phyloP scores from a whole-genome alignment of 2,797 vertebrate genomes.

The Tokudaia tokunoshimensis region DNA sequence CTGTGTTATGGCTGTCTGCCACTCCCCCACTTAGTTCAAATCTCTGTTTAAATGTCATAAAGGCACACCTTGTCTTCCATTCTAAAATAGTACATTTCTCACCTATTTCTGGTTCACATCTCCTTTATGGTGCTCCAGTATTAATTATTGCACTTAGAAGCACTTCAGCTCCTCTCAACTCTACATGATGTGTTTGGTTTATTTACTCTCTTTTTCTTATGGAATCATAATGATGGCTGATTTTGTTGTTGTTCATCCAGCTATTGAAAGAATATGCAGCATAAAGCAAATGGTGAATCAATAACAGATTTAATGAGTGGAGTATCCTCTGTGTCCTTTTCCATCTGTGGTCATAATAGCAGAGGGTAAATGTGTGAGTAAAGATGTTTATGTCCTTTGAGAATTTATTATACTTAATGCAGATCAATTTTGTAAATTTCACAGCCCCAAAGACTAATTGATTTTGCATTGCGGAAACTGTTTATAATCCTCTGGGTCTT shows the following conservation, averaged over 20 bases:
- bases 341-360: not conserved
- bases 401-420: conserved; percentile 34
- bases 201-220: not conserved
- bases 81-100: not conserved
- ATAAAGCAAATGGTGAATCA: conserved; percentile 1
- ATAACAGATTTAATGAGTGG: not conserved
- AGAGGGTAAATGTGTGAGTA: conserved; percentile 1
- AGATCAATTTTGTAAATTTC: conserved; percentile 10
- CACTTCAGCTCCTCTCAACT: not conserved
- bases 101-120: not conserved
- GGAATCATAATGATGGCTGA: not conserved
- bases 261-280: not conserved
- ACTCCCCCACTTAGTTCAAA: not conserved
- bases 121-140: not conserved
- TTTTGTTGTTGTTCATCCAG: not conserved
- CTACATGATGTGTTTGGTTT: not conserved
- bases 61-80: not conserved
- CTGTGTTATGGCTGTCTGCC: not conserved
- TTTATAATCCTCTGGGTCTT: not conserved
- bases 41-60: not conserved
- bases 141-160: not conserved
- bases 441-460: not conserved
- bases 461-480: not conserved
- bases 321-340: not conserved
- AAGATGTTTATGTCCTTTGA: not conserved